Base-by-base conservation (phyloP, 2,113 vertebrate species). In the Melierax canorus region DNA sequence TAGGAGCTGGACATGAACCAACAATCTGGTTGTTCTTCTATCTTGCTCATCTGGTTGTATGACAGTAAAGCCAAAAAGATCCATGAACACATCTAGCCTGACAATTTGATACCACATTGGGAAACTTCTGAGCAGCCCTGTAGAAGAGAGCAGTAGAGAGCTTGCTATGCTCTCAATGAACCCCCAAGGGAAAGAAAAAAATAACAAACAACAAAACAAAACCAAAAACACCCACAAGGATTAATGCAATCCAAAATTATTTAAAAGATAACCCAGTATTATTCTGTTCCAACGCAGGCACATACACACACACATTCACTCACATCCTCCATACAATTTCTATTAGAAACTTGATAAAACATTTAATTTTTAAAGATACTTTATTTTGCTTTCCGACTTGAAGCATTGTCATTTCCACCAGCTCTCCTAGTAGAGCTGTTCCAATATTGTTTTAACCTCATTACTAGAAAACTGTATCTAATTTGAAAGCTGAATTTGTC, bases 371-470 rank as follows among this genome's bases (percentile, higher is more conserved):
- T 27, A 64, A 86, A 88, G 48, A 88, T 73, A 83, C 83, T 91
- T 92, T 77, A 88, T 88, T 88, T 94, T 80, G 14, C 32, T 69
- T 91, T 92, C 55, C 3, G 4, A 21, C 24, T 86, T 66, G 53
- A 92, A 92, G 17, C 45, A 50, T 30, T 79, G 38, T 95, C 67
- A 59, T 80, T 62, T 77, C 26, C 7, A 2, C 22, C n/a, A 86
- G 16, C 11, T 78, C 15, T 92, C 41, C 32, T 83, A 80, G 41
- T 36, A 86, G 24, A 74, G 24, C 20, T 95, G 39, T 88, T 86
- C 26, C 50, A 92, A 81, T 92, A 92, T 84, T 92, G 24, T 59
- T 86, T 91, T 95, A 94, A 83, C 58, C n/a, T 96, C 63, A 92
- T 92, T 84, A 91, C 22, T 46, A 78, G n/a, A 90, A 92, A 74